phyloP scores from a whole-genome alignment of 2,113 vertebrate species.

The Thinocorus orbignyianus region DNA sequence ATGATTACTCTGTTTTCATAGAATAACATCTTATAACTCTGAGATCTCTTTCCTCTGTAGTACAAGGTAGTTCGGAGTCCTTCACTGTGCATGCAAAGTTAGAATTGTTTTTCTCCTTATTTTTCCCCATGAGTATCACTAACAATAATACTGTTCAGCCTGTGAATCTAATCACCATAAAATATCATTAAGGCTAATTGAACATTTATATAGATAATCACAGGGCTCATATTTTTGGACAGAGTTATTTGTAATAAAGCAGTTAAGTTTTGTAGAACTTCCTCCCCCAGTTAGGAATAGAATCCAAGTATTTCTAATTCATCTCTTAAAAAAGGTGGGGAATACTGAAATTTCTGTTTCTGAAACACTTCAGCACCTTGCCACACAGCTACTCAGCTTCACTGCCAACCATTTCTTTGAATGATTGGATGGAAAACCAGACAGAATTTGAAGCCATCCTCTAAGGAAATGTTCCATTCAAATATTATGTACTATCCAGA shows the following conservation, averaged over 20 bases:
- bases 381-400: background rate
- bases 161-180: slow-evolving; percentile 52
- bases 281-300: background rate
- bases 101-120: slow-evolving; percentile 30
- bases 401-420: background rate
- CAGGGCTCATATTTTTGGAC: background rate
- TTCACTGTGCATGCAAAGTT: slow-evolving; percentile 42
- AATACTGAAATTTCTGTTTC: background rate
- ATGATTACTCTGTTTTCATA: slow-evolving; percentile 43
- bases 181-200: slow-evolving; percentile 51
- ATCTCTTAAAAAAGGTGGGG: background rate
- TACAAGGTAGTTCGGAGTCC: background rate
- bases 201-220: slow-evolving; percentile 51
- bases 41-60: background rate
- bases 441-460: background rate
- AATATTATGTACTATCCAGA: background rate
- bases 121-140: slow-evolving; percentile 31
- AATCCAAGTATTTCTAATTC: background rate
- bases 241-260: background rate
- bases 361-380: background rate
- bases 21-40: slow-evolving; percentile 12
- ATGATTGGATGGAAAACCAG: background rate
- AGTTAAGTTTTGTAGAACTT: background rate
- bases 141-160: slow-evolving; percentile 41
- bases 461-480: background rate